phyloP scores from a whole-genome alignment of 2,888 invertebrate species.

The Dryobota labecula region DNA sequence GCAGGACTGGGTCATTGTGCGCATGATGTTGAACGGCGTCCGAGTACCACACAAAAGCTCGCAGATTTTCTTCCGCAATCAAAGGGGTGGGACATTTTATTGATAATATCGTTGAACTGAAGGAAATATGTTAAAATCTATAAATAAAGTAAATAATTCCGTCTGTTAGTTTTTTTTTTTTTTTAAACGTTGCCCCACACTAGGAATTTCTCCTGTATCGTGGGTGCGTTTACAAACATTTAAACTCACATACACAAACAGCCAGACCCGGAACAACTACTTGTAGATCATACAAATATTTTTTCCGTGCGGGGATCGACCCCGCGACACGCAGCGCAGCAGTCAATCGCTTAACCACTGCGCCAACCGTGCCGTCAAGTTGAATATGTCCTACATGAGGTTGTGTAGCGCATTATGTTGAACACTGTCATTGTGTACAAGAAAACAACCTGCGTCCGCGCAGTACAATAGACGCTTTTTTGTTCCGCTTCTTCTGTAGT shows the following conservation, averaged over 20 bases:
- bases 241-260: no score
- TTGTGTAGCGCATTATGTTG: conserved; percentile 2
- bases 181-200: no score
- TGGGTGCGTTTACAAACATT: no score
- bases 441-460: neutral
- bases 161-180: no score
- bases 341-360: no score
- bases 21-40: conserved; percentile 10
- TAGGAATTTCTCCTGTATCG: no score
- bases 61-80: conserved; percentile 28
- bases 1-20: conserved; percentile 14
- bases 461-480: neutral
- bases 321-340: no score
- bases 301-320: no score
- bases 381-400: neutral
- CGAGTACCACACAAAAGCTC: conserved; percentile 33
- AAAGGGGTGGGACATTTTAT: conserved; percentile 18
- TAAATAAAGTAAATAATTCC: neutral
- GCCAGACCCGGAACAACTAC: no score
- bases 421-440: neutral
- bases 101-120: conserved; percentile 5
- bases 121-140: neutral
- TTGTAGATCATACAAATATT: no score
- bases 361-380: no score
- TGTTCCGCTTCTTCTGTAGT: neutral